Evolutionary conservation across 2,113 vertebrate species (phyloP), one percentile per base, ranked within the genome.

Genomic region (Vombatus ursinus): DNA sequence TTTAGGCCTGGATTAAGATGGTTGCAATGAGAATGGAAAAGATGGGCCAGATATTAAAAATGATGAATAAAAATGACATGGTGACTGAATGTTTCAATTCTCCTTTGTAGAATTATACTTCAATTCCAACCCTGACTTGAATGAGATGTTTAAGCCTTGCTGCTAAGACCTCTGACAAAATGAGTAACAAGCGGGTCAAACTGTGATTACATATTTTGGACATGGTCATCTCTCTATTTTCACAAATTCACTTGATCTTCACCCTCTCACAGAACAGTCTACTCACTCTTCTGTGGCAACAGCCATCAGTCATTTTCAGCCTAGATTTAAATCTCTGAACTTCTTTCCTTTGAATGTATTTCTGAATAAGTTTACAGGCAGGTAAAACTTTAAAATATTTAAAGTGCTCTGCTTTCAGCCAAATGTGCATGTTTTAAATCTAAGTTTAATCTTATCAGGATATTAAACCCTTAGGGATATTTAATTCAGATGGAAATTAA

Each of bases 401-500:
- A 49, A 90, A 90, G 25, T 48, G 89, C 25, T 50, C 25, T 31
- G 49, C 48, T 90, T 47, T 90, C 47, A 50, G 47, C 25, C 5
- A 48, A 90, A 90, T 16, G 14, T 50, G 90, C 26, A 31, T 50
- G 24, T 90, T 90, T 90, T 28, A 90, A 11, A 50, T 90, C 49
- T 90, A 28, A 12, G 47, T 90, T 90, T 90, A 90, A 90, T 90
- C 90, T 31, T 90, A 31, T 90, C 49, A 90, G 28, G 48, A 48
- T 90, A 90, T 90, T 90, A 90, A 90, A 50, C 90, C 90, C 90
- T 90, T 44, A 90, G 48, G 90, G 48, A 50, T 26, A 90, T 90
- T 90, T 90, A 90, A 90, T 90, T 90, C 90, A 90, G 25, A 90
- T 90, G 48, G 28, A 90, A 90, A 90, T 90, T 48, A 90, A 90